Percentiles rank a stretch among this genome's conserved stretches.
Evolutionary conservation across 2,888 invertebrate genomes (phyloP).

Genomic region (Oasisia sp.): DNA sequence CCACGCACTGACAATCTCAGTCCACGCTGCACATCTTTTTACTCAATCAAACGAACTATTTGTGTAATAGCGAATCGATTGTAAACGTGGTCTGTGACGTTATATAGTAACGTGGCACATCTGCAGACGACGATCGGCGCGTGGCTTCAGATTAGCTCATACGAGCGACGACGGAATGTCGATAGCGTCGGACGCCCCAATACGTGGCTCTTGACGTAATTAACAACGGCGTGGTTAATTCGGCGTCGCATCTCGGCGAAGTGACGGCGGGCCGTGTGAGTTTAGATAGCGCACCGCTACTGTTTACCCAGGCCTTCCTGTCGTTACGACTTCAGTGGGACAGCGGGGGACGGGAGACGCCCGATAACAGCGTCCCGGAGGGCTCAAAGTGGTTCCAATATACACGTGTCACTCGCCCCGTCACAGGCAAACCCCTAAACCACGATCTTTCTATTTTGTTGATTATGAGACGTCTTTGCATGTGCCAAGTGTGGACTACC

Average conservation of each 20-base stretch:
- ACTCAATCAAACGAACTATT: no score
- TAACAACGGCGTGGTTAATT: constrained; percentile 8
- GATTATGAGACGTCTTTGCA: no score
- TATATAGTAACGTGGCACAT: no score
- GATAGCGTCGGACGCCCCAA: background rate
- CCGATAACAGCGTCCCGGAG: background rate
- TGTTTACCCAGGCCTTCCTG: background rate
- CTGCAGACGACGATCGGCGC: background rate
- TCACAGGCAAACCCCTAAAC: background rate
- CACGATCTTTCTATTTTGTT: no score
- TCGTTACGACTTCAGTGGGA: background rate
- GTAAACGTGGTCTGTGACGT: no score
- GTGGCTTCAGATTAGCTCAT: background rate
- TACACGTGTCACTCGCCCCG: background rate
- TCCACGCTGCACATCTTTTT: no score
- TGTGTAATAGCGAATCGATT: no score
- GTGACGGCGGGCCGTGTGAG: background rate
- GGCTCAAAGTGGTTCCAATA: background rate
- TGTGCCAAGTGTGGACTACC: no score
- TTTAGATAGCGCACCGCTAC: constrained; percentile 11
- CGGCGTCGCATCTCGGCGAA: background rate
- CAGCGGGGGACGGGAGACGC: background rate
- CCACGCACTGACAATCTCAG: no score
- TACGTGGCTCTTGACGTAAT: background rate
- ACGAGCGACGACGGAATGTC: constrained; percentile 10